A percentile compares a stretch with the other conserved stretches of the same genome.
phyloP scores from a whole-genome alignment of 2,888 invertebrate species.

The Orgyia antiqua region DNA sequence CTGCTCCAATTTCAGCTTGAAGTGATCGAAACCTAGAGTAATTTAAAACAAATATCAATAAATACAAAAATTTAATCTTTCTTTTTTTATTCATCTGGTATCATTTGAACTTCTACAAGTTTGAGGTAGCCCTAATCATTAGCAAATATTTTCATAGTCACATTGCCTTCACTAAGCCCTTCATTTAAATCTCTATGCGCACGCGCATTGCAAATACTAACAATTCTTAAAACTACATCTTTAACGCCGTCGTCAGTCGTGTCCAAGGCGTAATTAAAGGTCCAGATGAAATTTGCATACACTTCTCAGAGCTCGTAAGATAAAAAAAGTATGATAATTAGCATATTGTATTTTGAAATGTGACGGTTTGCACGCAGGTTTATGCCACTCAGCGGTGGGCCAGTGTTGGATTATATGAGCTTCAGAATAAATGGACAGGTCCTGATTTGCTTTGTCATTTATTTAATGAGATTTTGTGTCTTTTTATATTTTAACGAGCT shows the following conservation, averaged over 20 bases:
- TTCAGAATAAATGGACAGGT: constrained; percentile 48
- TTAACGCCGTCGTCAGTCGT: constrained; percentile 69
- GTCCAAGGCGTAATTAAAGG: constrained; percentile 73
- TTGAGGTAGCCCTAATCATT: constrained; percentile 34
- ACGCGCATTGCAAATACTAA: constrained; percentile 45
- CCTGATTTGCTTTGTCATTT: constrained; percentile 17
- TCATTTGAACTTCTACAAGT: too few species aligned
- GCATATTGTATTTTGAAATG: constrained; percentile 77
- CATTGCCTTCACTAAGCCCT: constrained; percentile 51
- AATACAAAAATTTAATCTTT: too few species aligned
- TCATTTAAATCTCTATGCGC: constrained; percentile 53
- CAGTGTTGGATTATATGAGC: constrained; percentile 48
- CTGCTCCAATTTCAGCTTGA: too few species aligned
- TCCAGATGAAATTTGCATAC: constrained; percentile 66
- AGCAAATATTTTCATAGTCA: constrained; percentile 59
- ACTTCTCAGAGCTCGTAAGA: constrained; percentile 70
- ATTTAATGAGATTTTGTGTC: constrained; percentile 12
- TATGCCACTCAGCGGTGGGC: constrained; percentile 70
- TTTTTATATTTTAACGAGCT: too few species aligned
- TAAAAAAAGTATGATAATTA: constrained; percentile 68
- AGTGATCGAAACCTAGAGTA: too few species aligned
- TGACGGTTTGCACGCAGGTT: constrained; percentile 69
- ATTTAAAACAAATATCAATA: too few species aligned
- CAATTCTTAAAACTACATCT: constrained; percentile 71
- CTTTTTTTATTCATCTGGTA: too few species aligned